Conservation (phyloP, 1,140 invertebrate genomes). For the Drosophila takahashii region DNA sequence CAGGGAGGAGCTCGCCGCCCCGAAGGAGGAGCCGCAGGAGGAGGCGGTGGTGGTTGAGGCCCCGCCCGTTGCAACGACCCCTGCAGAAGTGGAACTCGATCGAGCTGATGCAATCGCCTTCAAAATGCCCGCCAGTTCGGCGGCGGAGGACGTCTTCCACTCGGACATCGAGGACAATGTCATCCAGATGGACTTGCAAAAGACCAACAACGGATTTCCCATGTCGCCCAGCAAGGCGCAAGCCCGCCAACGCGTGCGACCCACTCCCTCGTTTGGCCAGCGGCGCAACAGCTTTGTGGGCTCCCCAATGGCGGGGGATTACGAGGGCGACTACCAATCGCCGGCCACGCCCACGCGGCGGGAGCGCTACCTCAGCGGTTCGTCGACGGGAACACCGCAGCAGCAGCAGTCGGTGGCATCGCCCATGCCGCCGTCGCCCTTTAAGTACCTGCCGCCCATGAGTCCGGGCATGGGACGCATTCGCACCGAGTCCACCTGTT, state of each 20-base stretch:
- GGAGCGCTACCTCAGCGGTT: slow-evolving; percentile 72
- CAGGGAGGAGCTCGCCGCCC: slow-evolving; percentile 45
- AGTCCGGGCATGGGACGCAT: slow-evolving; percentile 73
- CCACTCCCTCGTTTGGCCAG: slow-evolving; percentile 74
- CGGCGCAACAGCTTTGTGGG: slow-evolving; percentile 85
- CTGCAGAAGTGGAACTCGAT: slow-evolving; percentile 35
- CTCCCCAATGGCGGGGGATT: slow-evolving; percentile 56
- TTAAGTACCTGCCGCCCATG: slow-evolving; percentile 63
- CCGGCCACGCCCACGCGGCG: slow-evolving; percentile 72
- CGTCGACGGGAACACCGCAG: slow-evolving; percentile 49
- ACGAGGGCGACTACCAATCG: slow-evolving; percentile 75
- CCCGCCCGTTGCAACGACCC: slow-evolving; percentile 12
- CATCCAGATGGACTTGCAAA: slow-evolving; percentile 77
- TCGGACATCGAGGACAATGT: slow-evolving; percentile 80
- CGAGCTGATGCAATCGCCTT: slow-evolving; percentile 56
- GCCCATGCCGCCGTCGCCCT: slow-evolving; percentile 41
- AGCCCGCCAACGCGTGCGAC: slow-evolving; percentile 59
- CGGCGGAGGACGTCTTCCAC: slow-evolving; percentile 64
- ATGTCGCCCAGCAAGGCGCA: slow-evolving; percentile 74
- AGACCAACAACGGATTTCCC: slow-evolving; percentile 55
- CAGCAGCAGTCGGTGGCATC: slow-evolving; percentile 57
- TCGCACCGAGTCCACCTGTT: slow-evolving; percentile 85
- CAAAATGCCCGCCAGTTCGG: slow-evolving; percentile 63
- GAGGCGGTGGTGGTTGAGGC: slow-evolving; percentile 6
- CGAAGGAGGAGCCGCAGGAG: slow-evolving; percentile 22